phyloP scores from a whole-genome alignment of 1,140 invertebrate species.

The Gryllus bimaculatus region DNA sequence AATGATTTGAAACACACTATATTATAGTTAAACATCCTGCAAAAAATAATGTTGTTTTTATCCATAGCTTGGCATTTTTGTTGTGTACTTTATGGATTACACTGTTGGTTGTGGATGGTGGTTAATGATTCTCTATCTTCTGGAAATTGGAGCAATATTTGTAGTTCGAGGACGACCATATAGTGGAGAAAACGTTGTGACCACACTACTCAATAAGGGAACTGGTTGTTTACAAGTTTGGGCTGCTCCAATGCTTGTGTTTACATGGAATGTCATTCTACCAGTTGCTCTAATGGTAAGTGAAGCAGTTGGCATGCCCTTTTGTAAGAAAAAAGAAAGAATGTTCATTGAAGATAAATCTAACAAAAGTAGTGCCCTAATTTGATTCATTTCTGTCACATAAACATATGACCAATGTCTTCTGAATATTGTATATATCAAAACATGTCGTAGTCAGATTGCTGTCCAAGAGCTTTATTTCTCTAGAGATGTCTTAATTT shows the following conservation, averaged over 20 bases:
- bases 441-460: no score
- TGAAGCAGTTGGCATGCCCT: conserved; percentile 11
- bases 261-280: conserved; percentile 78
- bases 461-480: no score
- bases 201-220: conserved; percentile 41
- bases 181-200: conserved; percentile 69
- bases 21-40: background rate
- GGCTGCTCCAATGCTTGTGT: conserved; percentile 63
- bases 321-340: no score
- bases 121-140: conserved; percentile 66
- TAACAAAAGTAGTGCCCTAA: no score
- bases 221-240: conserved; percentile 43
- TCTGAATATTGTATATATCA: no score
- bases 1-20: no score
- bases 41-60: conserved; percentile 24
- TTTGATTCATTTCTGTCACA: no score
- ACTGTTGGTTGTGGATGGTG: conserved; percentile 75
- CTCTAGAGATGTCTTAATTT: no score
- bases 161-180: conserved; percentile 75
- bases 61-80: conserved; percentile 64
- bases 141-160: conserved; percentile 68
- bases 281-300: conserved; percentile 66
- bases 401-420: no score
- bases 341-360: no score
- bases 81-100: conserved; percentile 78